These are phyloP conservation scores for Gallinago jamesoni DNA, from an alignment of 2,113 vertebrate species.

Conservation along the genomic window DNA sequence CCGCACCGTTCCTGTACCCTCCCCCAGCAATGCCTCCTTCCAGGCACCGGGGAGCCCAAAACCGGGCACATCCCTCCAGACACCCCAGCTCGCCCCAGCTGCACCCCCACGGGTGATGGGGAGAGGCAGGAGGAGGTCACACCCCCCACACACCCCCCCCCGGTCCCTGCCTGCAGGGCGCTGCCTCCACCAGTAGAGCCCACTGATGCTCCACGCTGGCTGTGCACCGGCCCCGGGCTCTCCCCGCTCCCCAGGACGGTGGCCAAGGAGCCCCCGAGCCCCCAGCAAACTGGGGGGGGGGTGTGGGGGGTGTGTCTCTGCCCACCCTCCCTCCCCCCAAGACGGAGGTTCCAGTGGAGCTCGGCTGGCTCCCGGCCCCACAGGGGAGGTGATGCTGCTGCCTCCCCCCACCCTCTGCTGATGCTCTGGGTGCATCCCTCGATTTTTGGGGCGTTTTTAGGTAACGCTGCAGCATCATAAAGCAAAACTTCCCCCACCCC, in stretches of 20 bases:
- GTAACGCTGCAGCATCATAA: fast-evolving
- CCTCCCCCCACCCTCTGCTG: not conserved
- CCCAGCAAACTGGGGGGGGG: no score
- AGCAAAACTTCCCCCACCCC: not conserved
- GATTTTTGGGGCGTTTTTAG: not conserved
- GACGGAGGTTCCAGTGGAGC: fast-evolving
- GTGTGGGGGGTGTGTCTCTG: not conserved
- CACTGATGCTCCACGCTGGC: not conserved
- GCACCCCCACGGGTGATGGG: fast-evolving
- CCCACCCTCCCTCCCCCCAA: fast-evolving
- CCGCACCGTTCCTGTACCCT: not conserved
- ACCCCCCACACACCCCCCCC: no score
- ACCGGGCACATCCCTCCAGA: not conserved
- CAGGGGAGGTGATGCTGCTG: not conserved
- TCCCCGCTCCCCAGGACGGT: fast-evolving
- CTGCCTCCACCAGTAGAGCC: not conserved
- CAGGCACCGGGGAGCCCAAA: fast-evolving
- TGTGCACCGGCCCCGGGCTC: fast-evolving
- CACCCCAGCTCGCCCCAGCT: fast-evolving
- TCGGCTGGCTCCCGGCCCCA: not conserved
- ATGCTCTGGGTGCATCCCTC: not conserved
- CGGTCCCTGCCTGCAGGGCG: not conserved
- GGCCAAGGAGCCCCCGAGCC: no score
- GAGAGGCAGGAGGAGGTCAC: not conserved
- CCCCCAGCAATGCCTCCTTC: not conserved